Conservation (phyloP, 2,797 vertebrate genomes). For the Halcyon smyrnensis region DNA sequence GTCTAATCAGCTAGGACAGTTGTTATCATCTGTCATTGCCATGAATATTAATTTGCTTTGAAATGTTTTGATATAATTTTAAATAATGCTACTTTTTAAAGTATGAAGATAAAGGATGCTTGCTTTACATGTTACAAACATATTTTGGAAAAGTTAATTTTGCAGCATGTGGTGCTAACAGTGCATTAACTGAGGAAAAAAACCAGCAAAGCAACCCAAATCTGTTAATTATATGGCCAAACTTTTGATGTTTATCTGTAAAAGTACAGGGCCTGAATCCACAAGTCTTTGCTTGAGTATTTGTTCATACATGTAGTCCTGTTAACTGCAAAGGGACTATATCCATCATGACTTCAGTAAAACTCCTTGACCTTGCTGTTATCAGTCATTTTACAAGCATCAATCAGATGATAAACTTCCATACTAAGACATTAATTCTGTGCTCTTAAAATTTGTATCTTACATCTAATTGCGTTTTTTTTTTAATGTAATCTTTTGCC, state of each 20-base stretch:
- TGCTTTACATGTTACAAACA: background rate
- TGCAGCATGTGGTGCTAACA: background rate
- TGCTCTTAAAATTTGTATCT: background rate
- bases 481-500: background rate
- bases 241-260: background rate
- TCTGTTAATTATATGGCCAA: background rate
- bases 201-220: background rate
- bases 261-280: background rate
- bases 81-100: background rate
- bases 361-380: background rate
- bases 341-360: background rate
- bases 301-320: background rate
- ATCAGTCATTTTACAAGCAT: background rate
- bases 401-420: background rate
- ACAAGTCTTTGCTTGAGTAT: background rate
- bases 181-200: background rate
- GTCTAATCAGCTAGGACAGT: background rate
- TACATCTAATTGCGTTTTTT: background rate
- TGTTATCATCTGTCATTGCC: background rate
- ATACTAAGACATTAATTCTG: background rate
- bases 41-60: background rate
- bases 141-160: background rate
- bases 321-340: background rate
- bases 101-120: background rate
- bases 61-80: background rate